These are phyloP conservation scores for Peromyscus leucopus DNA, from an alignment of 2,113 vertebrate genomes.

Conservation along the genomic window DNA sequence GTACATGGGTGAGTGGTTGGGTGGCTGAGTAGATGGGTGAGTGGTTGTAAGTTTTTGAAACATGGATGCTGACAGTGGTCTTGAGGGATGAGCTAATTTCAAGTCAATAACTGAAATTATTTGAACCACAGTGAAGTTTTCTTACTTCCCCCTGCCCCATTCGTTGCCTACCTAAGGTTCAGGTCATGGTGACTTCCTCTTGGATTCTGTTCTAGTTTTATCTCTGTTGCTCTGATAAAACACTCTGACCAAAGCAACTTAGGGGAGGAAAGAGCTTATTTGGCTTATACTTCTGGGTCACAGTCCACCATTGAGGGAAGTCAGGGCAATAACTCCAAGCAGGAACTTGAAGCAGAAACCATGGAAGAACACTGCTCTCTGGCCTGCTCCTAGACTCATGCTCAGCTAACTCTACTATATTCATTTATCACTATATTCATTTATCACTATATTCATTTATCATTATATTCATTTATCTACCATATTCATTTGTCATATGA, in stretches of 20 bases:
- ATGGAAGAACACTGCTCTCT: too few relatives aligned
- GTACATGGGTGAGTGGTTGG: too few relatives aligned
- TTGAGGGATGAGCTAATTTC: not conserved
- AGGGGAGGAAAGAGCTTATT: not conserved
- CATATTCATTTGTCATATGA: not conserved
- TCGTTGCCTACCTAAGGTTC: not conserved
- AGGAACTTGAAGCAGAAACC: not conserved
- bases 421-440: not conserved
- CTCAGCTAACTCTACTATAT: not conserved
- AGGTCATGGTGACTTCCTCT: not conserved
- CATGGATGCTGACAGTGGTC: not conserved
- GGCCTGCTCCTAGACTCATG: too few relatives aligned
- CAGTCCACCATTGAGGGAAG: not conserved
- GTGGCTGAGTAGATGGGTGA: not conserved
- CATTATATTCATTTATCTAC: too few relatives aligned
- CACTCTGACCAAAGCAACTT: not conserved
- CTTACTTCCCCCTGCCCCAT: not conserved
- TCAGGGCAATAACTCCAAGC: not conserved
- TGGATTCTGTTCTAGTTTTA: not conserved
- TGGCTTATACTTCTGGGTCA: not conserved
- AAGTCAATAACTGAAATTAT: not conserved
- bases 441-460: too few relatives aligned
- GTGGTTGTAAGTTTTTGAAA: not conserved
- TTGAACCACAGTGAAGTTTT: conserved; percentile 15
- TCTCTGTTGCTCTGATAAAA: not conserved